These are phyloP conservation scores for Nezara viridula DNA, from an alignment of 2,888 invertebrate species.

Conservation along the genomic window DNA sequence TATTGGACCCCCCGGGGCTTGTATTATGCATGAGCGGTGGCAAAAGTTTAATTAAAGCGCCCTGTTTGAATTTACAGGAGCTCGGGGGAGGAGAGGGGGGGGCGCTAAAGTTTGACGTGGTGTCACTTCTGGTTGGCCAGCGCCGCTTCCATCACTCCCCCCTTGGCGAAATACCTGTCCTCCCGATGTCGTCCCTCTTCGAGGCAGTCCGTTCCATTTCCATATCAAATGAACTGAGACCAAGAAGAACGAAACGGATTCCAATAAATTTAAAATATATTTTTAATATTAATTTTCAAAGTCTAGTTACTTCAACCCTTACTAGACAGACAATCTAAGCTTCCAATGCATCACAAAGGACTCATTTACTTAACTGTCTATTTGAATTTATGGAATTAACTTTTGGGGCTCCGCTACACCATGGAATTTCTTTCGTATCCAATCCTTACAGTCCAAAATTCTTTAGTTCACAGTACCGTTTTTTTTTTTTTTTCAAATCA, in stretches of 20 bases:
- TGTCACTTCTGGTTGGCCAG: background rate
- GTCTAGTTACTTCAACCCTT: too few species aligned
- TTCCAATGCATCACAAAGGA: too few species aligned
- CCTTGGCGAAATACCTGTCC: background rate
- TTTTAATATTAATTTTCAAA: too few species aligned
- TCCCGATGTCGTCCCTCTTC: background rate
- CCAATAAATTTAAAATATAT: background rate
- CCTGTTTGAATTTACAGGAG: slow-evolving; percentile 40
- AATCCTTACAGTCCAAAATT: too few species aligned
- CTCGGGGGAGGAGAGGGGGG: background rate
- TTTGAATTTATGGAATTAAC: too few species aligned
- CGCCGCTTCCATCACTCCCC: background rate
- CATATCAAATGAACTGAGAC: background rate
- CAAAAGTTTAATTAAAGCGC: slow-evolving; percentile 39
- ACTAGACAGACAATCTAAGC: too few species aligned
- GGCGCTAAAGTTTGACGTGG: slow-evolving; percentile 12
- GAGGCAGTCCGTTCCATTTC: background rate
- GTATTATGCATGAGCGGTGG: slow-evolving; percentile 29
- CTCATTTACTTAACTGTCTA: too few species aligned
- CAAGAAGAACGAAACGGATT: background rate
- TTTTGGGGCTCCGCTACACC: too few species aligned
- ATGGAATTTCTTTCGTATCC: too few species aligned
- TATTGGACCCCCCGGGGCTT: background rate
- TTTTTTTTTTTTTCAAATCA: too few species aligned
- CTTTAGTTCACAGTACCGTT: too few species aligned